phyloP scores from a whole-genome alignment of 2,113 vertebrate genomes.

The Anser brachyrhynchus region DNA sequence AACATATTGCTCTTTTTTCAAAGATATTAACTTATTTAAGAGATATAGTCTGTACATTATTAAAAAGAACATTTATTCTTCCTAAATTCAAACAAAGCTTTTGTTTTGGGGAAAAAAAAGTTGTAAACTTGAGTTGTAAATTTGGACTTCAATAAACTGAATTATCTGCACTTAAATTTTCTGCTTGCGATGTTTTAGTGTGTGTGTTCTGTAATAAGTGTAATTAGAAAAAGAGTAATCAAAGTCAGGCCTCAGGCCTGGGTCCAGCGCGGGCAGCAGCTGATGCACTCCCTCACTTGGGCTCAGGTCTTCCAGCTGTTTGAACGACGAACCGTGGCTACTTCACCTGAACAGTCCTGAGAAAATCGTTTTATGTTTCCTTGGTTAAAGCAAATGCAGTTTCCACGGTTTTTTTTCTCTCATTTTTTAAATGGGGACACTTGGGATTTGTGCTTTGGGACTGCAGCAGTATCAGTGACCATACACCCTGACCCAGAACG shows the following conservation, averaged over 20 bases:
- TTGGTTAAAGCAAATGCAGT: accelerated
- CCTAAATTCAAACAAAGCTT: constrained; percentile 86
- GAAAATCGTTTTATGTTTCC: accelerated
- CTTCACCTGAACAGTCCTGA: accelerated
- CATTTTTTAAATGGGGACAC: accelerated
- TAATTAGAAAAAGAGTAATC: accelerated
- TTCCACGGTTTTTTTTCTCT: background rate
- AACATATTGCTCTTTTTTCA: constrained; percentile 93
- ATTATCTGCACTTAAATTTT: constrained; percentile 82
- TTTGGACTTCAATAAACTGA: constrained; percentile 90
- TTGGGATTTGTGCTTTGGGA: background rate
- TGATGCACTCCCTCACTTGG: too few relatives aligned
- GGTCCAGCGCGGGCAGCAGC: too few relatives aligned
- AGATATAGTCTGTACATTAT: constrained; percentile 85
- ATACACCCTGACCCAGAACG: accelerated
- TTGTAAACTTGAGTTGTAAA: constrained; percentile 88
- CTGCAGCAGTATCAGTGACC: accelerated
- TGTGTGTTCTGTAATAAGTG: background rate
- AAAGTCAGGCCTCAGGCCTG: accelerated
- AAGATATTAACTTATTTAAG: constrained; percentile 89
- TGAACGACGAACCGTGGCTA: background rate
- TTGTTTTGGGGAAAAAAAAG: constrained; percentile 79
- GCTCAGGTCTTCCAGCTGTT: too few relatives aligned
- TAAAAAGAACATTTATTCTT: constrained; percentile 90
- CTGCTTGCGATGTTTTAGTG: background rate